Evolutionary conservation across 1,140 invertebrate species (phyloP).

Genomic region (Cydia strobilella): DNA sequence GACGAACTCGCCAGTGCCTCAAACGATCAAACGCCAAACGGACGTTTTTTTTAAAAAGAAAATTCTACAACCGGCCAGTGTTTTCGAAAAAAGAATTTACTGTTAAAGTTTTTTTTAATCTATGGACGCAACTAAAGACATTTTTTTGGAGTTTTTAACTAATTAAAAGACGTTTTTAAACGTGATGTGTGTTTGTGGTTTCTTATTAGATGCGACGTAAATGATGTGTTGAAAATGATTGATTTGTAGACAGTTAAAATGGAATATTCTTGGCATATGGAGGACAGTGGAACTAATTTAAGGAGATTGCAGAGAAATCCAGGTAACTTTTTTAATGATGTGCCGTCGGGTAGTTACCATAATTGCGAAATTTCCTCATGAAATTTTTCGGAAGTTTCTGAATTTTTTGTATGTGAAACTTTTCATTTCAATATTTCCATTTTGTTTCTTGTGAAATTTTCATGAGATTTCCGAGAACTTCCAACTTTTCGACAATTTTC

Average conservation of each 20-base stretch:
- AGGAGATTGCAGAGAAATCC: slow-evolving; percentile 45
- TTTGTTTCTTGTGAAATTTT: too few species aligned
- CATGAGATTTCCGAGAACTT: too few species aligned
- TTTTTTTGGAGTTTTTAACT: slow-evolving; percentile 40
- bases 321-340: slow-evolving; percentile 38
- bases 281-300: slow-evolving; percentile 47
- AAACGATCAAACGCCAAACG: slow-evolving; percentile 61
- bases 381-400: too few species aligned
- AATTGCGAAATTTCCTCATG: too few species aligned
- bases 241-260: slow-evolving; percentile 57
- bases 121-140: slow-evolving; percentile 30
- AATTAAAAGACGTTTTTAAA: neutral
- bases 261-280: slow-evolving; percentile 75
- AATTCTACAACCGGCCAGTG: slow-evolving; percentile 29
- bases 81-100: slow-evolving; percentile 9
- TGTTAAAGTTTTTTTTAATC: slow-evolving; percentile 19
- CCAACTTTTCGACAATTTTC: too few species aligned
- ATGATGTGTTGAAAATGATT: slow-evolving; percentile 40
- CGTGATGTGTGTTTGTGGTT: slow-evolving; percentile 54
- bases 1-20: slow-evolving; percentile 64
- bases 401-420: too few species aligned
- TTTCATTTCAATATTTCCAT: too few species aligned
- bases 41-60: slow-evolving; percentile 49
- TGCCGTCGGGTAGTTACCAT: too few species aligned
- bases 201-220: slow-evolving; percentile 62